phyloP scores from a whole-genome alignment of 2,888 invertebrate species.

The Molorchus minor region DNA sequence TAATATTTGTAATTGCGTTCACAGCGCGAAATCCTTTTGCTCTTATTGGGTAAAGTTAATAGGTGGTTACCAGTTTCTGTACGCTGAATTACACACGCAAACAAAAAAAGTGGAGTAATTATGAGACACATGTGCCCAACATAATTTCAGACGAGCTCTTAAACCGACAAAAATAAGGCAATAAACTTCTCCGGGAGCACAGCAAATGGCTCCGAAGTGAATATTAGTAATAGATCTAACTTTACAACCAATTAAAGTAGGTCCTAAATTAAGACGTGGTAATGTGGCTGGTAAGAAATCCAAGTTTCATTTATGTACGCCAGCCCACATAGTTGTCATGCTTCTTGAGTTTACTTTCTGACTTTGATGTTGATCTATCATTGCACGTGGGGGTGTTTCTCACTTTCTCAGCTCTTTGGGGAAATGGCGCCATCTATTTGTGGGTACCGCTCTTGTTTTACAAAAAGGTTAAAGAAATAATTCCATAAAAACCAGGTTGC shows the following conservation, averaged over 20 bases:
- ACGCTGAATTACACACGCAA: slow-evolving; percentile 46
- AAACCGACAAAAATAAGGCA: slow-evolving; percentile 34
- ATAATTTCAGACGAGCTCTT: slow-evolving; percentile 44
- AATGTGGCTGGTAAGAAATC: neutral
- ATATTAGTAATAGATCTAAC: slow-evolving; percentile 34
- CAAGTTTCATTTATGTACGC: too few species aligned
- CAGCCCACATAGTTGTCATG: too few species aligned
- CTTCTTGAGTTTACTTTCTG: too few species aligned
- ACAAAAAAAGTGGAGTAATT: slow-evolving; percentile 44
- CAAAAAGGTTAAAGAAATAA: too few species aligned
- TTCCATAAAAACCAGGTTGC: too few species aligned
- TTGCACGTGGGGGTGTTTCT: too few species aligned
- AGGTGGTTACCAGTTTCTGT: slow-evolving; percentile 49
- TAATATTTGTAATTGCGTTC: neutral
- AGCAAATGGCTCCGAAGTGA: slow-evolving; percentile 29
- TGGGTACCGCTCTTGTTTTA: too few species aligned
- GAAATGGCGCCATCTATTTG: too few species aligned
- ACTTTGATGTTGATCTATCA: too few species aligned
- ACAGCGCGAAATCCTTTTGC: slow-evolving; percentile 28
- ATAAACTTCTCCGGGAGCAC: slow-evolving; percentile 35
- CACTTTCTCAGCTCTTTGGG: too few species aligned
- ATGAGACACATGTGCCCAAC: slow-evolving; percentile 49
- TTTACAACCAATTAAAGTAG: slow-evolving; percentile 42
- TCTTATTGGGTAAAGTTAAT: slow-evolving; percentile 49
- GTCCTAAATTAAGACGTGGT: slow-evolving; percentile 35